These are phyloP conservation scores for Mirounga angustirostris DNA, from an alignment of 2,113 vertebrate genomes.

Conservation along the genomic window DNA sequence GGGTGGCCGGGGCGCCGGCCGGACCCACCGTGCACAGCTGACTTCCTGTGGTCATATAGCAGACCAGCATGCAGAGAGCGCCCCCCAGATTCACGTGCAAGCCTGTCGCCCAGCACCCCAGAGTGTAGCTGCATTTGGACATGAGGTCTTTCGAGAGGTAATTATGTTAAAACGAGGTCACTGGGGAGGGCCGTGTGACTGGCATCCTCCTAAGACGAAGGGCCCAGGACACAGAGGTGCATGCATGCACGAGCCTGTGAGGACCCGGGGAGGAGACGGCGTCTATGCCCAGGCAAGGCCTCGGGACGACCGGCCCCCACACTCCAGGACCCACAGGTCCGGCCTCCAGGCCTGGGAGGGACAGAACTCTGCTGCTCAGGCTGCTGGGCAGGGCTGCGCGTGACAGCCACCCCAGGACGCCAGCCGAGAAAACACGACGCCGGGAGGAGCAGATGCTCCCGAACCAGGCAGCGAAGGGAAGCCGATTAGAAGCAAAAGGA, in stretches of 20 bases:
- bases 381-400: too few species aligned
- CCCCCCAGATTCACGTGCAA: background rate
- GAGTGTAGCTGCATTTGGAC: background rate
- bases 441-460: background rate
- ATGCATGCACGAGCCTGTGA: rapidly evolving
- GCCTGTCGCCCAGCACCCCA: background rate
- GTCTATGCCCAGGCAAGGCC: too few species aligned
- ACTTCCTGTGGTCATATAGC: background rate
- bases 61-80: rapidly evolving
- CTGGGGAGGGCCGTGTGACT: background rate
- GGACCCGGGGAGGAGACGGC: background rate
- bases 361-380: background rate
- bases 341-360: background rate
- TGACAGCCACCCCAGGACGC: background rate
- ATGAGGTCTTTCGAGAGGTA: background rate
- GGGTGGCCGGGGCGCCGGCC: rapidly evolving
- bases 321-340: background rate
- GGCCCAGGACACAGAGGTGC: background rate
- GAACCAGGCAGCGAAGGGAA: background rate
- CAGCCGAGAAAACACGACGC: background rate
- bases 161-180: background rate
- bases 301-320: too few species aligned
- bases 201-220: background rate
- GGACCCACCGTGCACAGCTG: too few species aligned
- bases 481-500: background rate